Conservation (phyloP, 2,888 invertebrate genomes). For the Epistrophella euchroma region DNA sequence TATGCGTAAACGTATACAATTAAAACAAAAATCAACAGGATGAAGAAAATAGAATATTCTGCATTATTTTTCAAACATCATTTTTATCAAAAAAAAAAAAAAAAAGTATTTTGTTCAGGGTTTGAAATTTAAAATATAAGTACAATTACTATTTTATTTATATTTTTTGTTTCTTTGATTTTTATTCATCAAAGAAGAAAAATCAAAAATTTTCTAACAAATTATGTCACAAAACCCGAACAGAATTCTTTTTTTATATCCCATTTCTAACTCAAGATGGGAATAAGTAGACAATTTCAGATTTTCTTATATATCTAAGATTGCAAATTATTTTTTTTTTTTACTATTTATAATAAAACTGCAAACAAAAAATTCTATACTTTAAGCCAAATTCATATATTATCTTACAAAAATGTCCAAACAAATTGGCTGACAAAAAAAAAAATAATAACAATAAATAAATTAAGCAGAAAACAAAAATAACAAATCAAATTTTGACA, state of each 20-base stretch:
- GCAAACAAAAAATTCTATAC: constrained; percentile 36
- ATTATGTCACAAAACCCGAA: constrained; percentile 63
- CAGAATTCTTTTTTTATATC: constrained; percentile 65
- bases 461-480: constrained; percentile 45
- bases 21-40: constrained; percentile 37
- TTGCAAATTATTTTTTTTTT: constrained; percentile 41
- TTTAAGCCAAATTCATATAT: constrained; percentile 36
- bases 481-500: constrained; percentile 66
- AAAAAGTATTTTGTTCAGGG: constrained; percentile 70
- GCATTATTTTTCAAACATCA: constrained; percentile 4
- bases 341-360: constrained; percentile 22
- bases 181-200: constrained; percentile 2
- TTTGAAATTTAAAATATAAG: constrained; percentile 61
- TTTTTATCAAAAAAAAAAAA: constrained; percentile 24
- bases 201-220: constrained; percentile 21
- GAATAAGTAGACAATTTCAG: constrained; percentile 13
- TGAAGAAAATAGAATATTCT: background rate
- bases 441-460: constrained; percentile 70
- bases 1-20: constrained; percentile 48
- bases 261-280: too few relatives aligned
- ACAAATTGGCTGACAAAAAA: constrained; percentile 8
- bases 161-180: constrained; percentile 2
- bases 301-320: constrained; percentile 43
- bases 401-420: constrained; percentile 62
- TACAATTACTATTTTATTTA: constrained; percentile 38